Conservation (phyloP, 2,888 invertebrate genomes). For the Carabus problematicus region DNA sequence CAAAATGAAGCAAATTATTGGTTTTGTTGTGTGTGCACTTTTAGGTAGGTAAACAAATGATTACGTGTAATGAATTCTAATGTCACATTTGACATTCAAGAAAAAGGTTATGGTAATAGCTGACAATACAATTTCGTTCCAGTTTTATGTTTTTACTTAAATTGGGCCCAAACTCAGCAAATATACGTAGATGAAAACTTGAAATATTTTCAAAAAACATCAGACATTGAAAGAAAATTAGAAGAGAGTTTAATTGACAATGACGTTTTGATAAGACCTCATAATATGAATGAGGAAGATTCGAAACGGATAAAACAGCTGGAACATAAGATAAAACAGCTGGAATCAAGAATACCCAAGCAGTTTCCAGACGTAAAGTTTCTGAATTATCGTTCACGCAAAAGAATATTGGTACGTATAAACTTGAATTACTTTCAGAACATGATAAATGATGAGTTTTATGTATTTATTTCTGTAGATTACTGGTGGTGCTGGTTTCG, state of each 20-base stretch:
- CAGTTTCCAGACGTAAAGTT: constrained; percentile 91
- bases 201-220: constrained; percentile 44
- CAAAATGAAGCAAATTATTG: constrained; percentile 49
- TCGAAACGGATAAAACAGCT: constrained; percentile 69
- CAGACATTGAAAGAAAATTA: constrained; percentile 44
- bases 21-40: constrained; percentile 44
- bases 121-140: constrained; percentile 43
- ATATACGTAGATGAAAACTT: constrained; percentile 45
- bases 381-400: constrained; percentile 89
- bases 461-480: constrained; percentile 67
- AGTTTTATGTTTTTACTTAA: constrained; percentile 60
- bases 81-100: constrained; percentile 9
- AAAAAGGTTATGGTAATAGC: constrained; percentile 33
- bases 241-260: constrained; percentile 44
- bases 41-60: constrained; percentile 45
- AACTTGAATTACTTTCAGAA: not conserved
- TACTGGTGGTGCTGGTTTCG: constrained; percentile 97
- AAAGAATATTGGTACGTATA: constrained; percentile 73
- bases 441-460: not conserved
- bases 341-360: constrained; percentile 79
- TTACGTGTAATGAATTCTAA: not conserved
- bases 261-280: constrained; percentile 41
- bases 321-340: constrained; percentile 73
- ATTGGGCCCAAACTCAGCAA: constrained; percentile 55
- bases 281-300: constrained; percentile 68